Evolutionary conservation across 2,888 invertebrate genomes (phyloP), one percentile per base, ranked within the genome.

Genomic region (Strigamia transsilvanica): DNA sequence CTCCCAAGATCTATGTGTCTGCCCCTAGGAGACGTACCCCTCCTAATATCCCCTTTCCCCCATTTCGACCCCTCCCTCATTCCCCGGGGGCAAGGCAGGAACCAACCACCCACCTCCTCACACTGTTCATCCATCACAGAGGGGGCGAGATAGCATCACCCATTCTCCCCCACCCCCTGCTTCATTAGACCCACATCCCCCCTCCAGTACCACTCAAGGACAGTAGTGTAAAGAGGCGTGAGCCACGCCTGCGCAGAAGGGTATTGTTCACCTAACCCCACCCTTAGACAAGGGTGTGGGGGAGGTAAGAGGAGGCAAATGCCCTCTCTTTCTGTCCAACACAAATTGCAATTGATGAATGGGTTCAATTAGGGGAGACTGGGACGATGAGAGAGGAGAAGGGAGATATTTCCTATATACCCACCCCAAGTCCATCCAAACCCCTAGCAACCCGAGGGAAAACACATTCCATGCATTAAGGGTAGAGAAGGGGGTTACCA

Each of bases 181-280:
- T 73, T 73, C 73, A 73, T 73, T 73, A 73, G 73, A 73, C 73
- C 73, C 73, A 23, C 73, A 32, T 73, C 73, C 73, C 73, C 73
- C 73, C 32, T n/a, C 73, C 73, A 32, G 23, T 27, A 32, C 73
- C 73, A 73, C 73, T 73, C 73, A 73, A 73, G 73, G 73, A 73
- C 73, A 73, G 73, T 73, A 73, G 73, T 73, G 73, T 73, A 73
- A 73, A 73, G 73, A 73, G 73, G 73, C 73, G 73, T 73, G 73
- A 32, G 73, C 73, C 73, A 73, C 73, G 73, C 73, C 73, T 73
- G 73, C 73, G 73, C 73, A 73, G 73, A 73, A 73, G 73, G 73
- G 73, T 73, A 73, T 73, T 73, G 73, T 73, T 73, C 73, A 73
- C 73, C 73, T 73, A 73, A 73, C 73, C 73, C 73, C 73, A 73